phyloP scores from a whole-genome alignment of 2,113 vertebrate genomes.

The Euleptes europaea region DNA sequence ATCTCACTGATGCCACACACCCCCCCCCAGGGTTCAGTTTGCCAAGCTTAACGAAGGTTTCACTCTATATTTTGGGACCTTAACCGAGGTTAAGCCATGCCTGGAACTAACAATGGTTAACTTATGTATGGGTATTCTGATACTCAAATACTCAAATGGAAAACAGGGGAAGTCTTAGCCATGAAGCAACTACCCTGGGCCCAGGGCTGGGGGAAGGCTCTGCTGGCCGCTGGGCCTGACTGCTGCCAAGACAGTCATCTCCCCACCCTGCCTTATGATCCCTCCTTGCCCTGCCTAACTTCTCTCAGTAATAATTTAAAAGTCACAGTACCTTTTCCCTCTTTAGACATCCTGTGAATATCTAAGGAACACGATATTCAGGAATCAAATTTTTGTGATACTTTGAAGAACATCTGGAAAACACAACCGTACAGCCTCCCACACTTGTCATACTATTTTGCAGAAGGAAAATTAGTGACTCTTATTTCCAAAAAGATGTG shows the following conservation, averaged over 20 bases:
- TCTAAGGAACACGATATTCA: constrained; percentile 76
- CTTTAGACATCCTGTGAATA: constrained; percentile 89
- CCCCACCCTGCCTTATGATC: too few species aligned
- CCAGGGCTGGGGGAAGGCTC: too few species aligned
- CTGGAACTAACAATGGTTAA: neutral
- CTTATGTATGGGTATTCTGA: neutral
- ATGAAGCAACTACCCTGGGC: too few species aligned
- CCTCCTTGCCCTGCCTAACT: too few species aligned
- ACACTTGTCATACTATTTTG: neutral
- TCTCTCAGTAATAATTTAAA: neutral
- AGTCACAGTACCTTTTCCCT: constrained; percentile 82
- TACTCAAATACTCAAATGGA: too few species aligned
- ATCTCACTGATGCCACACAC: too few species aligned
- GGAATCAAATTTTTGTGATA: constrained; percentile 44
- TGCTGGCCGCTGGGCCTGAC: too few species aligned
- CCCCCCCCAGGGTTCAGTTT: neutral
- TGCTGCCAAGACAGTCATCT: too few species aligned
- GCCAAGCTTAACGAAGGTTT: too few species aligned
- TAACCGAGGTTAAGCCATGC: neutral
- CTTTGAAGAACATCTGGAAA: constrained; percentile 6
- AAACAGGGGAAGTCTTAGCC: too few species aligned
- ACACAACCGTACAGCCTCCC: neutral
- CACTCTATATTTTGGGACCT: neutral
- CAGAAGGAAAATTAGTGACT: neutral
- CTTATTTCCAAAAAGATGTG: neutral